Base-by-base conservation (phyloP, 2,797 vertebrate species). In the Valencia hispanica region DNA sequence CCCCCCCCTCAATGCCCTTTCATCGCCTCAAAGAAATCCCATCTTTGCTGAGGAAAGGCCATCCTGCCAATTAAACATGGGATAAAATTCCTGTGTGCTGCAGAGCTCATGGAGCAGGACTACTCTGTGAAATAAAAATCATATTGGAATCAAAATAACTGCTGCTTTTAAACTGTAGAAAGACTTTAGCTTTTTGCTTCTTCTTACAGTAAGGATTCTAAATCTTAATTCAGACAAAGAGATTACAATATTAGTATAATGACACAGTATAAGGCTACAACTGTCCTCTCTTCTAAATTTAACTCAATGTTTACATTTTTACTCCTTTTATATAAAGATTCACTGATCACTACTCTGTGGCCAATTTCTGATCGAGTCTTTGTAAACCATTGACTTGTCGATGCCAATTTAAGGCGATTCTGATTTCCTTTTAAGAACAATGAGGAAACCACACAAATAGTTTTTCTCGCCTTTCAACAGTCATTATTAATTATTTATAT, bases 41-140 rank as follows among this genome's bases (percentile, higher is more conserved):
- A 14, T 71, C 57, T 80, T 27, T 43, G 50, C 83, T 84, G 84
- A 92, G 92, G 92, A 93, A 93, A 93, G 91, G 83, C 90, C 89
- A 91, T 81, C 83, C 82, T 47, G 70, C 86, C 87, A 89, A 88
- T 92, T 91, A 92, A 83, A 88, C 88, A 80, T 51, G 75, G 85
- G 79, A 78, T 70, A 76, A 73, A 84, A 87, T 86, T 85, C 82
- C 86, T 79, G 85, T 32, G 79, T 76, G 75, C 71, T 72, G 72
- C 80, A 68, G 79, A 74, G 81, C 50, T 4, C 18, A 75, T 68
- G 47, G 57, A 85, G 74, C 53, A 47, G 75, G 59, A 51, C 71
- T 76, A 5, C 39, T 5, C 73, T 15, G 57, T 82, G 57, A 86
- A 87, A 80, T 61, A 57, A 34, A 85, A 79, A 51, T 76, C 73